phyloP scores from a whole-genome alignment of 1,140 invertebrate species.

The Monomorium pharaonis region DNA sequence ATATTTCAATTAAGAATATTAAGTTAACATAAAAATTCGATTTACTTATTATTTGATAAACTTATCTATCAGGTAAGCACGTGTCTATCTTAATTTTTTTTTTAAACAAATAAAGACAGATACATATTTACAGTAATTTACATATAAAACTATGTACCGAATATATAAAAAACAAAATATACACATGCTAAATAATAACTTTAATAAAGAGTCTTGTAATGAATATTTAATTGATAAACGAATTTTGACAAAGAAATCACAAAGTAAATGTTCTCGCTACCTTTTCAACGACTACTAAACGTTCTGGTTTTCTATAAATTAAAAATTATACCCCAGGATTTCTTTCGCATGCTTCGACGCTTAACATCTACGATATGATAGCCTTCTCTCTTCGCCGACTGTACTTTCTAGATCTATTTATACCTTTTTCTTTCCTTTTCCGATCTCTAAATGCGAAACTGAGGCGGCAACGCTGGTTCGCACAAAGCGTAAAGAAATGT shows the following conservation, averaged over 20 bases:
- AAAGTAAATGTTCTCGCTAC: neutral
- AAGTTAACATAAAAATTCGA: too few relatives aligned
- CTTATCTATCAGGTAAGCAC: too few relatives aligned
- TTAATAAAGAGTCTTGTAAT: neutral
- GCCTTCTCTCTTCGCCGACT: neutral
- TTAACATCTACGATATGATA: neutral
- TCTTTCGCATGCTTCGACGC: neutral
- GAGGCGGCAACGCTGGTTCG: neutral
- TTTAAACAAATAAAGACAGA: too few relatives aligned
- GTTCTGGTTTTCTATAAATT: neutral
- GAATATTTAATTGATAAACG: neutral
- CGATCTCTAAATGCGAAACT: neutral
- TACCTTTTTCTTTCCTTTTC: neutral
- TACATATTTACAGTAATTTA: too few relatives aligned
- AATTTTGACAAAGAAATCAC: neutral
- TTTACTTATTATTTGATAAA: too few relatives aligned
- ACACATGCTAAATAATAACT: neutral
- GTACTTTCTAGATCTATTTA: slow-evolving; percentile 26
- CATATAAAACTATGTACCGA: too few relatives aligned
- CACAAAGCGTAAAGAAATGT: neutral
- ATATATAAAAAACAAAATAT: too few relatives aligned
- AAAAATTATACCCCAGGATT: neutral
- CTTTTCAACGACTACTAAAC: neutral
- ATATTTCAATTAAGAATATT: too few relatives aligned
- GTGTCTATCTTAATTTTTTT: too few relatives aligned